Evolutionary conservation across 2,888 invertebrate genomes (phyloP).

Genomic region (Cryptophagus acutangulus): DNA sequence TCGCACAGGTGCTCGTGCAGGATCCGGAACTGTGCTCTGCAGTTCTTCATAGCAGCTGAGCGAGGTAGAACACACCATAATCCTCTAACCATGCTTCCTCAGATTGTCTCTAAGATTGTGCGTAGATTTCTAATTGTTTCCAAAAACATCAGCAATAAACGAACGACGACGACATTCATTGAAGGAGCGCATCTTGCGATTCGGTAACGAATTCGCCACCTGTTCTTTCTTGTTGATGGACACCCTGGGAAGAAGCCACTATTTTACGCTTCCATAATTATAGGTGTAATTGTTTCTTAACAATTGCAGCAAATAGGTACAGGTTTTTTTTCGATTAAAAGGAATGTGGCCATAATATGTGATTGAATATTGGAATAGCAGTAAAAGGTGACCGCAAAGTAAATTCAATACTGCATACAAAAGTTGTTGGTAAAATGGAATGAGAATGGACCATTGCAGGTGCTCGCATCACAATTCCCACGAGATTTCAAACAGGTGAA

Average conservation of each 20-base stretch:
- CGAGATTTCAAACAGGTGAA: slow-evolving; percentile 30
- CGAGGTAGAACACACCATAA: slow-evolving; percentile 27
- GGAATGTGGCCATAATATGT: background rate
- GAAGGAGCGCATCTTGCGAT: background rate
- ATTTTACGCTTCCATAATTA: no score
- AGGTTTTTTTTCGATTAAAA: no score
- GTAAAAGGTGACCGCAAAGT: slow-evolving; percentile 12
- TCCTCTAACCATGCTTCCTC: slow-evolving; percentile 44
- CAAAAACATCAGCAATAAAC: background rate
- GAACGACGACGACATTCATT: slow-evolving; percentile 9
- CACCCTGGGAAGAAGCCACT: slow-evolving; percentile 9
- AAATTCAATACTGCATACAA: slow-evolving; percentile 5
- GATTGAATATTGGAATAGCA: slow-evolving; percentile 12
- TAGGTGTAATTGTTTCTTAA: no score
- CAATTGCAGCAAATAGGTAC: no score
- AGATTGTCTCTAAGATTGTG: slow-evolving; percentile 41
- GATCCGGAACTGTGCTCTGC: slow-evolving; percentile 44
- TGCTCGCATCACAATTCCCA: slow-evolving; percentile 26
- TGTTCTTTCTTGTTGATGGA: slow-evolving; percentile 9
- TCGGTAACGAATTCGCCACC: slow-evolving; percentile 19
- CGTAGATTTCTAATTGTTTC: slow-evolving; percentile 28
- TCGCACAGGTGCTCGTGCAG: slow-evolving; percentile 39
- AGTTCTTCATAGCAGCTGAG: slow-evolving; percentile 37
- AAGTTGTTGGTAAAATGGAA: slow-evolving; percentile 8
- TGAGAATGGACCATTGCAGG: slow-evolving; percentile 22